Percentiles rank a stretch among this genome's conserved stretches.
These are phyloP conservation scores for Pemphredon lugubris DNA, from an alignment of 2,888 invertebrate species.

Conservation along the genomic window DNA sequence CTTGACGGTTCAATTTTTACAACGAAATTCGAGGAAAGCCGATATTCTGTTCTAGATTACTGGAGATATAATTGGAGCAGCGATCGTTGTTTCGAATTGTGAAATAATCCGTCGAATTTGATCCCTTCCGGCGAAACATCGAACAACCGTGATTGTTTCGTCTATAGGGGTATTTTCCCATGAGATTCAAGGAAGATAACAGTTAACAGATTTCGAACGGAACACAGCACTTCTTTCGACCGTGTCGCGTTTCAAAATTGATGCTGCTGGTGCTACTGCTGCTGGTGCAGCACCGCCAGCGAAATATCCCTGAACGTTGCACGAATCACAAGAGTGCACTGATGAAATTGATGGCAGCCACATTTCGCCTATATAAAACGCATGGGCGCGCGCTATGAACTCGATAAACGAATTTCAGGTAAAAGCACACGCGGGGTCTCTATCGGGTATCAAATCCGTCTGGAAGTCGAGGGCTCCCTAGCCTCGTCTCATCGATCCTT, in stretches of 20 bases:
- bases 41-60: no score
- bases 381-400: slow-evolving; percentile 37
- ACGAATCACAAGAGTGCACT: slow-evolving; percentile 27
- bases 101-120: no score
- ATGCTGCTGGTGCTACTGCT: no score
- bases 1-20: no score
- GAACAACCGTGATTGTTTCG: no score
- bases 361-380: slow-evolving; percentile 22
- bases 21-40: no score
- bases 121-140: no score
- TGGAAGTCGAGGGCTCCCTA: slow-evolving; percentile 41
- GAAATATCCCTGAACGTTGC: slow-evolving; percentile 21
- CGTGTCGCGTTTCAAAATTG: slow-evolving; percentile 10
- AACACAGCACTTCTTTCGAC: not conserved
- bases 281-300: not conserved
- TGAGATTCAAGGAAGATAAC: no score
- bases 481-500: slow-evolving; percentile 28
- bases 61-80: no score
- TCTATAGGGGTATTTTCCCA: no score
- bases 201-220: not conserved
- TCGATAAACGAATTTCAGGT: slow-evolving; percentile 57
- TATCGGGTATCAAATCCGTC: slow-evolving; percentile 42
- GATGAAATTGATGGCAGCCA: slow-evolving; percentile 45
- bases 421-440: slow-evolving; percentile 45
- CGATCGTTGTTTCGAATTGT: no score